Evolutionary conservation across 2,797 vertebrate species (phyloP), one percentile per base, ranked within the genome.

Genomic region (Apogon hyalosoma): DNA sequence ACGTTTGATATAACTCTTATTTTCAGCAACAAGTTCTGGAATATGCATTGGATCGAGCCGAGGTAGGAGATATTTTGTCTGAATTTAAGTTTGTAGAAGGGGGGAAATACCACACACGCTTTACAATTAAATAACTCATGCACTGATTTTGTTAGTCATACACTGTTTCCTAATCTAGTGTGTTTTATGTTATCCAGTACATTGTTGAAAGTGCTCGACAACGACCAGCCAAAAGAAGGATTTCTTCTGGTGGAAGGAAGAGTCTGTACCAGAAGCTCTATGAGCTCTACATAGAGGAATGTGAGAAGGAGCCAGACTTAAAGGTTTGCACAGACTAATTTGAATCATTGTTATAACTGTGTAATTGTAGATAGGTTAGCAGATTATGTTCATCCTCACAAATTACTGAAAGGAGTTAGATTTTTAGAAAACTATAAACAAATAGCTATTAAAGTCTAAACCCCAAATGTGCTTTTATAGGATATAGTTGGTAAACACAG

Each of bases 251-350:
- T 3, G 93, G 90, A 52, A 93, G 95, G 90, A 99, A 98, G 92
- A 98, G 97, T 82, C 91, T 99, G 71, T 97, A 98, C 94, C 97
- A 99, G 92, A 99, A 99, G 89, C 95, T 99, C 73, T 97, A 98
- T 94, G 98, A 99, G 88, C 88, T 99, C 46, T 98, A 98, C 90
- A 94, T 97, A 83, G 98, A 99, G 87, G 97, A 99, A 95, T 99
- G 97, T 95, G 98, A 99, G 90, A 99, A 97, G 90, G 98, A 99
- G 80, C 98, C 98, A 54, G 98, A 99, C 84, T 93, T 98, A 87
- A 99, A 99, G 97, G 98, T 99, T 94, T 59, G 89, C 86, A 4
- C 53, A n/a, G 1, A 38, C n/a, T n/a, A 56, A 11, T 15, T 43
- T 33, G 4, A n/a, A 10, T 45, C 12, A 50, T 6, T 19, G 14